Evolutionary conservation across 2,888 invertebrate genomes (phyloP), one percentile per base, ranked within the genome.

Genomic region (Acrobasis consociella): DNA sequence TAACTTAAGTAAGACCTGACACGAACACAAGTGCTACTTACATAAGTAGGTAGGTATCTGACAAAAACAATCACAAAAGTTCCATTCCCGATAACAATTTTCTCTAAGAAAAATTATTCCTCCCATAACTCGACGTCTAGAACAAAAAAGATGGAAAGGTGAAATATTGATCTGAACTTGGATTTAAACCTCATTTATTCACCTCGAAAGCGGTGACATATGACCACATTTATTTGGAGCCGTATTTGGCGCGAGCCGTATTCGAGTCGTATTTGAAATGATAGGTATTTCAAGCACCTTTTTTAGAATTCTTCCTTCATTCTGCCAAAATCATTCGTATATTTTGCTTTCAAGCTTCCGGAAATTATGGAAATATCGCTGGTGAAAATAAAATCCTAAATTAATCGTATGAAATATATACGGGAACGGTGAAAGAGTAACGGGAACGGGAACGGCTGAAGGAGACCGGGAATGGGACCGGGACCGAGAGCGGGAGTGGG

Each of bases 191-290:
- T 49, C 62, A 38, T 62, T 55, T 49, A 62, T 77, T 72, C 81
- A 77, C 78, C 80, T 80, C 76, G 75, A 79, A 77, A 77, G 74
- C 76, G 75, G 81, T 82, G 73, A 82, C 77, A 75, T 83, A 81
- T 77, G 78, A 77, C 74, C 78, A 66, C 78, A 83, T 83, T 82
- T 82, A 83, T 83, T 76, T 78, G 64, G 46, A 64, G 64, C 70
- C 74, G 71, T 74, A 69, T 72, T 71, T 65, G 65, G 62, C 60
- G 49, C 60, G 58, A 64, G 67, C 67, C n/a, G n/a, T n/a, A n/a
- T n/a, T n/a, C n/a, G n/a, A n/a, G n/a, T n/a, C n/a, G n/a, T n/a
- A n/a, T n/a, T n/a, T n/a, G 70, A 70, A 58, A 49, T 46, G 75
- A 71, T 71, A 65, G 67, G 64, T 63, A 69, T 72, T 76, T 71